Base-by-base conservation (phyloP, 2,113 vertebrate genomes). In the Pterophyllum scalare region DNA sequence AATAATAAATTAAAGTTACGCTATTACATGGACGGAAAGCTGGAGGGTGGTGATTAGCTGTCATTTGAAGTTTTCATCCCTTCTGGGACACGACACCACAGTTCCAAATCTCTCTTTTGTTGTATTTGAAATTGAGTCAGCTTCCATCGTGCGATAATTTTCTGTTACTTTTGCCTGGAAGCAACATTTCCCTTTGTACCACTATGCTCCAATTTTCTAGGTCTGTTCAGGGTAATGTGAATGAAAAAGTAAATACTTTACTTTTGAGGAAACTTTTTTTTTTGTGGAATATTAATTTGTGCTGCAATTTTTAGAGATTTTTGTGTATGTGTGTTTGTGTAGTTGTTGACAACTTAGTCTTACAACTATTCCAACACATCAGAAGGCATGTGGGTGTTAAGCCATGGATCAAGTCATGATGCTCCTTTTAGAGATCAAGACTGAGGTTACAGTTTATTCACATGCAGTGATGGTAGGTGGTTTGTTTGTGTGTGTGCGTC, bases 1-100 rank as follows among this genome's bases (percentile, higher is more conserved):
- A 87, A 88, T 91, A 81, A 88, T 85, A 67, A 26, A 87, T 87
- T 11, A 75, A 64, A 64, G 64, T 11, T 28, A 78, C 52, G 5
- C 13, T 52, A 35, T 33, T 22, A 57, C 33, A 82, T 26, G 67
- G 38, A 59, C 17, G 49, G 31, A 49, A 33, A 52, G 59, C 78
- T 78, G 56, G 38, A 58, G 46, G 83, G 75, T 15, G 1, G 70
- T 87, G 61, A 83, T 88, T 80, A 83, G 38, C 62, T 82, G 64
- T 85, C 76, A 81, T 79, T 74, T 85, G 64, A 84, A 64, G 64
- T 85, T 58, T 40, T 56, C 11, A 28, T 84, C 33, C 76, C 84
- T 54, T 58, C n/a, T 75, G 59, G 65, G 60, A 61, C 33, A 33
- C 49, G 40, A 84, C 10, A 62, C 79, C 72, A 67, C 49, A 60